A percentile compares a stretch with the other conserved stretches of the same genome.
These are phyloP conservation scores for Elegia similella DNA, from an alignment of 2,888 invertebrate genomes.

Conservation along the genomic window DNA sequence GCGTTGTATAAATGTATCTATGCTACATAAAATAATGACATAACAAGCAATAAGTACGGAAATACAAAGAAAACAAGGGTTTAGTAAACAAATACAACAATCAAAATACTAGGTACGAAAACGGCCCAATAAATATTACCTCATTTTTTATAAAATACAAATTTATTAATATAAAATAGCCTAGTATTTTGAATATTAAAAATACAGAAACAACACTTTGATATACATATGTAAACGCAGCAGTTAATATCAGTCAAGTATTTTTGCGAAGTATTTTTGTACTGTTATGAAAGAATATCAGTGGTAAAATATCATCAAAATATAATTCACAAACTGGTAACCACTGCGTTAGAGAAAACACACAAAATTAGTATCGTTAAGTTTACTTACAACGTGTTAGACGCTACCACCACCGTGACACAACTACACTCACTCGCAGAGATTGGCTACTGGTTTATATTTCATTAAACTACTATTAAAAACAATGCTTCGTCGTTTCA, in stretches of 20 bases:
- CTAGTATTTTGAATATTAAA: background rate
- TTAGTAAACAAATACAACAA: background rate
- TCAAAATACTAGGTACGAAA: background rate
- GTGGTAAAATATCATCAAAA: background rate
- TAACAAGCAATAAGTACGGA: constrained; percentile 12
- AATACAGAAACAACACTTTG: background rate
- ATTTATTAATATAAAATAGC: background rate
- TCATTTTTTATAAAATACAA: background rate
- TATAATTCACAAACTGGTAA: background rate
- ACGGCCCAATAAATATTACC: background rate
- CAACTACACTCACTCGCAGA: constrained; percentile 36
- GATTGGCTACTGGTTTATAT: constrained; percentile 40
- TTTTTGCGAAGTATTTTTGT: background rate
- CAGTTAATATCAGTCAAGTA: background rate
- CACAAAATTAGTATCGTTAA: constrained; percentile 67
- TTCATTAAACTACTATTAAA: background rate
- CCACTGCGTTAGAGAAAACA: constrained; percentile 14
- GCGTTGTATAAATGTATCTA: constrained; percentile 1
- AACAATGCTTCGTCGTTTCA: background rate
- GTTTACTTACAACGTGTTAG: constrained; percentile 77
- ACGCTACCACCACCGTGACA: constrained; percentile 69
- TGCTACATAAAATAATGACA: background rate
- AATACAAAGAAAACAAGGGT: background rate
- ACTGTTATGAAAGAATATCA: background rate
- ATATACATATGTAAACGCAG: background rate